Conservation (phyloP, 2,888 invertebrate species). For the Brachylomia viminalis region DNA sequence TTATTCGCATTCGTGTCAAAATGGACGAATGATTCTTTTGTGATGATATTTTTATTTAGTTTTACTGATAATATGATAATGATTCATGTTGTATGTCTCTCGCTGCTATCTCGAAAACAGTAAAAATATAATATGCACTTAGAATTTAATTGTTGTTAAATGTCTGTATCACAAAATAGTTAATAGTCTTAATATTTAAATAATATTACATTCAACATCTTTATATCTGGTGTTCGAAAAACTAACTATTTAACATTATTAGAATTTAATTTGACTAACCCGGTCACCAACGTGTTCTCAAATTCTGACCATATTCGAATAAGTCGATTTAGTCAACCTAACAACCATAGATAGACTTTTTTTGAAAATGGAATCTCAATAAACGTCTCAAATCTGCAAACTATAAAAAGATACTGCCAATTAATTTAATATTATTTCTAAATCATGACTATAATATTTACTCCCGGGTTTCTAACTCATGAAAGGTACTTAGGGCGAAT, state of each 20-base stretch:
- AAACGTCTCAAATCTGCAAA: not conserved
- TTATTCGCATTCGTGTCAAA: constrained; percentile 58
- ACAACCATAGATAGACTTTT: not conserved
- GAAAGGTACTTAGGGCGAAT: not conserved
- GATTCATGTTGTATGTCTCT: constrained; percentile 55
- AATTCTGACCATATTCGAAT: not conserved
- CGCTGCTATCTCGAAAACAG: not conserved
- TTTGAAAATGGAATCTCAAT: constrained; percentile 9
- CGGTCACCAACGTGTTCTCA: not conserved
- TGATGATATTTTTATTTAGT: constrained; percentile 73
- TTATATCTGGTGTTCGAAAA: not conserved
- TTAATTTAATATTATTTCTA: not conserved
- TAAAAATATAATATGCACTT: not conserved
- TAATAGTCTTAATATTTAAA: not conserved
- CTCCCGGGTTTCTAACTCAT: not conserved
- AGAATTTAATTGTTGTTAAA: constrained; percentile 24
- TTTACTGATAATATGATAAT: constrained; percentile 58
- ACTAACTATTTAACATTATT: not conserved
- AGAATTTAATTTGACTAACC: not conserved
- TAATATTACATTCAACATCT: not conserved
- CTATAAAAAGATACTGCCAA: not conserved
- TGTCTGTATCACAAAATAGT: constrained; percentile 16
- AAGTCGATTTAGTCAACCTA: not conserved
- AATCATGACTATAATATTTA: not conserved
- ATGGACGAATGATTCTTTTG: constrained; percentile 60